Evolutionary conservation across 2,797 vertebrate genomes (phyloP).

Genomic region (Luscinia megarhynchos): DNA sequence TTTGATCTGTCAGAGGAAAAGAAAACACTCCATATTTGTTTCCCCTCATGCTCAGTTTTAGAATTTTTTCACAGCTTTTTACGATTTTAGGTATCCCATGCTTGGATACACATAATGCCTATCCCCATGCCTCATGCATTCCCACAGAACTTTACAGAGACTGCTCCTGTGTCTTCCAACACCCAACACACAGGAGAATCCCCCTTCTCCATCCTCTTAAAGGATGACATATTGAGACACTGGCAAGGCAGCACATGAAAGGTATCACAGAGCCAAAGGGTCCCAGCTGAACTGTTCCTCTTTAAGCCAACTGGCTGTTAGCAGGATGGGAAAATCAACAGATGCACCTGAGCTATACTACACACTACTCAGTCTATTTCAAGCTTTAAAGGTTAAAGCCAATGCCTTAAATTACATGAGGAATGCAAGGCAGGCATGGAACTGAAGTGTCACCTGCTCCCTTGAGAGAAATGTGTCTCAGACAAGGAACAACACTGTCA

Average conservation of each 20-base stretch:
- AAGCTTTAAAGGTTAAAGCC: slow-evolving; percentile 38
- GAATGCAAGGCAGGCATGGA: not conserved
- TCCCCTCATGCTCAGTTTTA: not conserved
- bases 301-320: not conserved
- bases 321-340: not conserved
- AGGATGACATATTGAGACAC: not conserved
- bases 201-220: not conserved
- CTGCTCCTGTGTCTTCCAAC: not conserved
- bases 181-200: not conserved
- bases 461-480: slow-evolving; percentile 22
- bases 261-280: not conserved
- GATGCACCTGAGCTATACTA: not conserved
- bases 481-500: not conserved
- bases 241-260: not conserved
- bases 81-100: not conserved
- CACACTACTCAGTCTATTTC: not conserved
- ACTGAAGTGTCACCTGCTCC: not conserved
- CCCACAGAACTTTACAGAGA: not conserved
- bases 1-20: not conserved
- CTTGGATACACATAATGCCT: not conserved
- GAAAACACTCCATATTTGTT: not conserved
- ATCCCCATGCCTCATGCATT: fast-evolving
- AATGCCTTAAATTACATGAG: not conserved
- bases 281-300: not conserved
- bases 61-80: not conserved